Percentiles rank a stretch among this genome's conserved stretches.
Conservation (phyloP, 1,140 invertebrate genomes). For the Drosophila erecta region DNA sequence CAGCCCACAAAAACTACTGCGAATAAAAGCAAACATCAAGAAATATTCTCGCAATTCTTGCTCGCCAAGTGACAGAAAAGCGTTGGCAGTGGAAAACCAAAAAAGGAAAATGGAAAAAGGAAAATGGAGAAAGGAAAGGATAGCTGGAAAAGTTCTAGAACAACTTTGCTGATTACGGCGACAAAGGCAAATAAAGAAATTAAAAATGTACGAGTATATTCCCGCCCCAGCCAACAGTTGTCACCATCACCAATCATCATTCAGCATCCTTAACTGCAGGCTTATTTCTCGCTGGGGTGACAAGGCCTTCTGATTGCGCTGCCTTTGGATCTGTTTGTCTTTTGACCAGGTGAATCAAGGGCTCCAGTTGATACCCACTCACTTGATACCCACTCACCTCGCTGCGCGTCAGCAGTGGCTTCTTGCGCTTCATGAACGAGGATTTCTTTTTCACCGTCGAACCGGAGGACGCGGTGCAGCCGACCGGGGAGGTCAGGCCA, state of each 20-base stretch:
- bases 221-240: constrained; percentile 3
- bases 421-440: constrained; percentile 75
- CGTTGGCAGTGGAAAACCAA: constrained; percentile 19
- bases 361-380: constrained; percentile 1
- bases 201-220: constrained; percentile 30
- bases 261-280: constrained; percentile 30
- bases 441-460: constrained; percentile 69
- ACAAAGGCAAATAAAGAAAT: constrained; percentile 50
- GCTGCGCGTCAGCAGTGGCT: constrained; percentile 79
- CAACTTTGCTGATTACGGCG: constrained; percentile 53
- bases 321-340: constrained; percentile 24
- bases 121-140: constrained; percentile 11
- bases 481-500: constrained; percentile 36
- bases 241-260: constrained; percentile 4
- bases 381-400: constrained; percentile 68
- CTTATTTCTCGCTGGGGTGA: constrained; percentile 2
- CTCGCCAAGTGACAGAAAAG: constrained; percentile 22
- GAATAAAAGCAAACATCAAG: constrained; percentile 49
- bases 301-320: constrained; percentile 27
- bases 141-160: constrained; percentile 32
- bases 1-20: constrained; percentile 37
- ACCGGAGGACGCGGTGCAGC: constrained; percentile 32
- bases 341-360: constrained; percentile 16
- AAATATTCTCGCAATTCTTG: constrained; percentile 40
- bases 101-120: constrained; percentile 10